Conservation (phyloP, 2,888 invertebrate genomes). For the Drosophila limbata region DNA sequence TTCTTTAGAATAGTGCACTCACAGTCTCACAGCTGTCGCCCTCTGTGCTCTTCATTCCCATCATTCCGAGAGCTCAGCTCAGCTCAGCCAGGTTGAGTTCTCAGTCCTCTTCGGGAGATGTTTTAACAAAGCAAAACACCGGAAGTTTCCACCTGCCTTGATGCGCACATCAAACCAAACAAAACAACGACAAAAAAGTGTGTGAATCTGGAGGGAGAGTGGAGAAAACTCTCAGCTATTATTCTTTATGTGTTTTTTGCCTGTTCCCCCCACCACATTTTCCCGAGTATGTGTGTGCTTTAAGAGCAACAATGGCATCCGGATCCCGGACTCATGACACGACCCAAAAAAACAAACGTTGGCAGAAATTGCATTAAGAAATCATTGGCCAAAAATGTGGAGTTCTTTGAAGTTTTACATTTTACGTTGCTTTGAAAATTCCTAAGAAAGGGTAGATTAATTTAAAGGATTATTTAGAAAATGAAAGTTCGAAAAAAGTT, state of each 20-base stretch:
- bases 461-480: neutral
- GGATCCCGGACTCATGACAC: slow-evolving; percentile 39
- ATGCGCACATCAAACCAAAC: slow-evolving; percentile 43
- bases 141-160: slow-evolving; percentile 45
- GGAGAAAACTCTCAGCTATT: slow-evolving; percentile 52
- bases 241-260: slow-evolving; percentile 66
- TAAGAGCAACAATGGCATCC: slow-evolving; percentile 63
- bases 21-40: slow-evolving; percentile 33
- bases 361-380: slow-evolving; percentile 76
- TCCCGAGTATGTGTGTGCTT: slow-evolving; percentile 24
- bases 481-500: too few relatives aligned
- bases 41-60: slow-evolving; percentile 9
- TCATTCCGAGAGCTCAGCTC: slow-evolving; percentile 22
- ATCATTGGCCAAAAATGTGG: slow-evolving; percentile 68
- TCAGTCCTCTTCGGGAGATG: slow-evolving; percentile 8
- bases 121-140: slow-evolving; percentile 55
- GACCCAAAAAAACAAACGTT: slow-evolving; percentile 22
- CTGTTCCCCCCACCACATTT: slow-evolving; percentile 34
- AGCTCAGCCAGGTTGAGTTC: slow-evolving; percentile 13
- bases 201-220: slow-evolving; percentile 1
- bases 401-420: slow-evolving; percentile 33
- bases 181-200: slow-evolving; percentile 12
- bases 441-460: neutral
- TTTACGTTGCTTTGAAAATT: neutral
- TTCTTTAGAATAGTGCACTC: slow-evolving; percentile 40